Evolutionary conservation across 2,888 invertebrate species (phyloP), one percentile per base, ranked within the genome.

Genomic region (Diachrysia chrysitis): DNA sequence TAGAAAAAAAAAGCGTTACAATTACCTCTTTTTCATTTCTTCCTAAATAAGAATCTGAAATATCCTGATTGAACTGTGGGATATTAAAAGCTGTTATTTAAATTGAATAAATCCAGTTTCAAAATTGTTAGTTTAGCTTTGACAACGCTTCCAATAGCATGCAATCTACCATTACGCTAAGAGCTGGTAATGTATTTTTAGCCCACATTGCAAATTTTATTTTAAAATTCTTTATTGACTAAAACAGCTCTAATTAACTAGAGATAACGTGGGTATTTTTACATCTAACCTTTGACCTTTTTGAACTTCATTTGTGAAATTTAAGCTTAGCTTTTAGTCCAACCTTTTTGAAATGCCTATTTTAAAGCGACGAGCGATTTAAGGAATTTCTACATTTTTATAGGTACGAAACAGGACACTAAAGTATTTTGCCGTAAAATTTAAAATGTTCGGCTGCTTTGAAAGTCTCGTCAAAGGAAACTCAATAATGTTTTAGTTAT

Each of bases 271-370:
- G 48, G 48, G 48, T 19, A 21, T 19, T 21, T 51, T 21, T 51
- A 51, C 19, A 51, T 51, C 21, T 3, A 21, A 51, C 19, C 48
- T 51, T 19, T 51, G 48, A 21, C 48, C 48, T 51, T 51, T 42
- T 21, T 0, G 1, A 17, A 19, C 10, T 19, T 48, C 9, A 51
- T 19, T 19, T 19, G 10, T 51, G 48, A 51, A 51, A 51, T 51
- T 19, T 51, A 19, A 51, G 71, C 69, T 80, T 75, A 51, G 19
- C 48, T 51, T 51, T 19, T 21, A 21, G 21, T 51, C 19, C 48
- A 21, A 51, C 48, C 48, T 51, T 51, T 51, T 51, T 51, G 12
- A 51, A 51, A 19, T 21, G 6, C 48, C 48, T 51, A 51, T 51
- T 51, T 51, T 19, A 51, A 19, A 42, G 42, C 42, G 42, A n/a